Evolutionary conservation across 2,797 vertebrate species (phyloP).

Genomic region (Luscinia megarhynchos): DNA sequence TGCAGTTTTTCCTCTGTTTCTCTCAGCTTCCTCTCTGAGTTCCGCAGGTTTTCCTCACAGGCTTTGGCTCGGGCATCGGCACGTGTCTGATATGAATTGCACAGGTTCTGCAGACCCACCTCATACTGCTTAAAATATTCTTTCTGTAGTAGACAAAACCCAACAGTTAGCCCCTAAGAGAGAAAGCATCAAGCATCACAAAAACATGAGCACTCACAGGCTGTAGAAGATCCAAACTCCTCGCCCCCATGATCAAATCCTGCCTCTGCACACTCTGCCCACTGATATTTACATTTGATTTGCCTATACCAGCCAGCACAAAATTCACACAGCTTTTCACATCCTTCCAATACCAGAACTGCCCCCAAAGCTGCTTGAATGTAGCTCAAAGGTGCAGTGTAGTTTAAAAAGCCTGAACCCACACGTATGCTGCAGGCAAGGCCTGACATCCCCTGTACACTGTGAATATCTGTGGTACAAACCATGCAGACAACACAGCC

Average conservation of each 20-base stretch:
- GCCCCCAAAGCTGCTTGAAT: background rate
- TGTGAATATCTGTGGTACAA: background rate
- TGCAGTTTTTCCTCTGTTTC: slow-evolving; percentile 95
- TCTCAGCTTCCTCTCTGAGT: slow-evolving; percentile 84
- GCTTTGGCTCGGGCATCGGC: slow-evolving; percentile 91
- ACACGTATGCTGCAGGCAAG: background rate
- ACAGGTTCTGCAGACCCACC: slow-evolving; percentile 94
- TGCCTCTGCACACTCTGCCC: accelerated
- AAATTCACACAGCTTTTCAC: background rate
- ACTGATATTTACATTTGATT: background rate
- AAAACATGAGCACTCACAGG: background rate
- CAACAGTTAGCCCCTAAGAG: background rate
- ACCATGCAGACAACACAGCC: background rate
- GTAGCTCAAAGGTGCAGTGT: background rate
- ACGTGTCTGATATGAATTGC: slow-evolving; percentile 94
- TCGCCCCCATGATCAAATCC: accelerated
- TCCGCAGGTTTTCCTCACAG: slow-evolving; percentile 90
- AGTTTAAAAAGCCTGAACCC: background rate
- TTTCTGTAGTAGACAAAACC: slow-evolving; percentile 81
- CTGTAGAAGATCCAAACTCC: background rate
- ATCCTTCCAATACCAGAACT: background rate
- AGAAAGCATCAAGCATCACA: background rate
- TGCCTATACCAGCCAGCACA: background rate
- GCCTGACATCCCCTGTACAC: background rate
- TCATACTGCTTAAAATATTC: slow-evolving; percentile 99